A percentile compares a stretch with the other conserved stretches of the same genome.
These are phyloP conservation scores for Bombus soroeensis DNA, from an alignment of 1,140 invertebrate genomes.

Conservation along the genomic window DNA sequence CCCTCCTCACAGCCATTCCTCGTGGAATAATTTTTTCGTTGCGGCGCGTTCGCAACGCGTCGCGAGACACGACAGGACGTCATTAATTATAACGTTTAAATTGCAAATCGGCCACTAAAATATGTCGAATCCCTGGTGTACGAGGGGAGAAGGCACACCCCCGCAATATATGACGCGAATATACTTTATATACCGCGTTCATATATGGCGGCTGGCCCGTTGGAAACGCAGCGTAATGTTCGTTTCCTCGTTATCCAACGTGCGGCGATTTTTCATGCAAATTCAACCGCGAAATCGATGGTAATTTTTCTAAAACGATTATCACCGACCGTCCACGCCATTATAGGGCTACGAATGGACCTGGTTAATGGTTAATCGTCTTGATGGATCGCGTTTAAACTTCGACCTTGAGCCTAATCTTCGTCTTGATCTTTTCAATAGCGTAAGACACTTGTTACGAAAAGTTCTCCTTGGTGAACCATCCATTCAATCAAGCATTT, in stretches of 20 bases:
- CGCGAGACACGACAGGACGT: conserved; percentile 52
- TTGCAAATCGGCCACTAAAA: conserved; percentile 75
- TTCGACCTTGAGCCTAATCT: neutral
- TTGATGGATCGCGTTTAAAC: neutral
- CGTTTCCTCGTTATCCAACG: conserved; percentile 12
- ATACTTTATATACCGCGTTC: conserved; percentile 57
- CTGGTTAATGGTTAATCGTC: neutral
- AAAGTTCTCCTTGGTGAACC: neutral
- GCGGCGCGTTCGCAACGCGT: conserved; percentile 22
- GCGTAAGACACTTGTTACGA: neutral
- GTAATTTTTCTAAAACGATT: conserved; percentile 76
- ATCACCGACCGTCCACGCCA: conserved; percentile 60
- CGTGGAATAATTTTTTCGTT: conserved; percentile 42
- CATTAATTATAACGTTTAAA: conserved; percentile 73
- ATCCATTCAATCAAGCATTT: neutral
- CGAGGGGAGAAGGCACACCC: neutral
- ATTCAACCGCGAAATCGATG: conserved; percentile 74
- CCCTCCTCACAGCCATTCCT: neutral
- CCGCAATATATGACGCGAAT: conserved; percentile 46
- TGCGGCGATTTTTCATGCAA: conserved; percentile 73
- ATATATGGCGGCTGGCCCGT: conserved; percentile 7
- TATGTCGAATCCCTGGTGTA: conserved; percentile 72
- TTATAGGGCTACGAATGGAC: conserved; percentile 62
- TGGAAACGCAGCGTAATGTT: neutral
- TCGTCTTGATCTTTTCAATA: neutral